Evolutionary conservation across 2,113 vertebrate species (phyloP), one percentile per base, ranked within the genome.

Genomic region (Galemys pyrenaicus): DNA sequence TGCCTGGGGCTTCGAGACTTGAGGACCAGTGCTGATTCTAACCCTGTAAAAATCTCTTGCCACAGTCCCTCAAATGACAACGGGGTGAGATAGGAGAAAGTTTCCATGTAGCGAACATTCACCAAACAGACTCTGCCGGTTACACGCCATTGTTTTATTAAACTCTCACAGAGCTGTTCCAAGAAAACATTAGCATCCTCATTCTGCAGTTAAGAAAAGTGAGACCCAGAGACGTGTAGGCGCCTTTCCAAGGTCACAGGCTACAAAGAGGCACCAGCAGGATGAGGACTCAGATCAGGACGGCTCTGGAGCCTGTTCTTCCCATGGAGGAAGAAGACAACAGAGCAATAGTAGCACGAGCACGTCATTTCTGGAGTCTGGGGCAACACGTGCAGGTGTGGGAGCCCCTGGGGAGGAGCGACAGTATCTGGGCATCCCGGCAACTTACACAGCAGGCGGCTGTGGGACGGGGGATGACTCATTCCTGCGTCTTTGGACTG

Each of bases 201-300:
- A 37, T 54, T 90, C 92, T 77, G 46, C 39, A 87, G 73, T 12
- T 71, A 80, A 92, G 30, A 11, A 79, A 83, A 89, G 12, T 77
- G 62, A 91, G 41, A 46, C 22, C 49, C 64, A 64, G 32, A 87
- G 65, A 74, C 6, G 13, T 82, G 67, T 39, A 80, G 51, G 56
- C 62, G 49, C 20, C 16, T 79, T 80, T 83, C 77, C 70, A 62
- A 83, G 74, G 22, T 92, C 58, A 44, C 70, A 37, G 1, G 46
- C 67, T 46, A 28, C 26, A 39, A 30, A 68, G 20, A 54, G 73
- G 13, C 11, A 68, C 41, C 28, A 11, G 60, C 6, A 32, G 19
- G 24, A 41, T 32, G 26, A 37, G 51, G 37, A 58, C 37, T 24
- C 46, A 62, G 51, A 30, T 49, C 37, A 35, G 5, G 8, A 12